These are phyloP conservation scores for Neolamprologus sp. DNA, from an alignment of 2,113 vertebrate species.

Conservation along the genomic window DNA sequence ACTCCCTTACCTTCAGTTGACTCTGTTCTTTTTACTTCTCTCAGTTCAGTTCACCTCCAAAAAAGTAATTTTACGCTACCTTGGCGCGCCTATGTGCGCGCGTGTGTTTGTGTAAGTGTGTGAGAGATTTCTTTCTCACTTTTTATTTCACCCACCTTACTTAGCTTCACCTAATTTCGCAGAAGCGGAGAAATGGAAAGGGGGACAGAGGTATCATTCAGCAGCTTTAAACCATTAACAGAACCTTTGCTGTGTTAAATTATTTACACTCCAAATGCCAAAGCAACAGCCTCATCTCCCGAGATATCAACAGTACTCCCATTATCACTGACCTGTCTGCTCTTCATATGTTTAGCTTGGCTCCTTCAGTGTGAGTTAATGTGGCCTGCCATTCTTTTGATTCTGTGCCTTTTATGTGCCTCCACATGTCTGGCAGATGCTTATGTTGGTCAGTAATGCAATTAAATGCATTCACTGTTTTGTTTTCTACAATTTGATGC, in stretches of 20 bases:
- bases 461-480: background rate
- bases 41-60: background rate
- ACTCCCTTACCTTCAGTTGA: background rate
- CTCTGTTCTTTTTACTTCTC: background rate
- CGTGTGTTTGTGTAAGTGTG: background rate
- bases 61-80: background rate
- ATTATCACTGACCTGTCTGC: background rate
- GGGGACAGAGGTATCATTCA: background rate
- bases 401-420: background rate
- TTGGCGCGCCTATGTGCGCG: background rate
- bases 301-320: background rate
- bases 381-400: background rate
- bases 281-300: background rate
- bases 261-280: background rate
- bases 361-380: background rate
- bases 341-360: background rate
- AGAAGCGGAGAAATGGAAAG: background rate
- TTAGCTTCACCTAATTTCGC: background rate
- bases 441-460: background rate
- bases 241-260: background rate
- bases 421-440: background rate
- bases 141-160: background rate
- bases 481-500: background rate
- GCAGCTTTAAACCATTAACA: background rate
- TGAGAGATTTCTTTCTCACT: background rate